Evolutionary conservation across 2,888 invertebrate genomes (phyloP).

Genomic region (Thecocarcelia acutangulata): DNA sequence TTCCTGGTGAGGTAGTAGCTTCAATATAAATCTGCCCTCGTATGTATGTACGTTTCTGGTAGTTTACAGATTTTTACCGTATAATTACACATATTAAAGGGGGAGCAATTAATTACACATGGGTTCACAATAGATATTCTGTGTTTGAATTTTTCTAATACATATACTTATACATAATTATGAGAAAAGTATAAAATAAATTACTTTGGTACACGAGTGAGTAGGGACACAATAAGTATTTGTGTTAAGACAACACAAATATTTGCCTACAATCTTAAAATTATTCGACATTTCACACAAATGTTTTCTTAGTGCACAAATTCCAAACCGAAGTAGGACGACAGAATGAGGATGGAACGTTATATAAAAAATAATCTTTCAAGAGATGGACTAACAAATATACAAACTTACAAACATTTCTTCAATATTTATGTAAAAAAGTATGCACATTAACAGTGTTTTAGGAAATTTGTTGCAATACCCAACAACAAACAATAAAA

Average conservation of each 20-base stretch:
- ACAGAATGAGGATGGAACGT: slow-evolving; percentile 13
- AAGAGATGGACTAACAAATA: slow-evolving; percentile 38
- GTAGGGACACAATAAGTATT: slow-evolving; percentile 48
- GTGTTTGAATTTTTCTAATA: slow-evolving; percentile 12
- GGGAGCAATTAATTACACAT: slow-evolving; percentile 26
- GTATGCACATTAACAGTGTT: slow-evolving; percentile 39
- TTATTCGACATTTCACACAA: slow-evolving; percentile 64
- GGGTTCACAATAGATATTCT: background rate
- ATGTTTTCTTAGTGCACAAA: slow-evolving; percentile 23
- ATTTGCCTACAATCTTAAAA: slow-evolving; percentile 57
- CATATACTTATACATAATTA: slow-evolving; percentile 1
- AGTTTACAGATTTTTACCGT: no score
- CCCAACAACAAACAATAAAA: slow-evolving; percentile 42
- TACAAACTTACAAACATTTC: background rate
- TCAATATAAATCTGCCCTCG: no score
- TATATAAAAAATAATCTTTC: slow-evolving; percentile 32
- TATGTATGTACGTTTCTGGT: no score
- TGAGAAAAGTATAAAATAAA: slow-evolving; percentile 50
- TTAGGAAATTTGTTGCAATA: slow-evolving; percentile 55
- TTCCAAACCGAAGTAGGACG: slow-evolving; percentile 24
- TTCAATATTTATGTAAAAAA: background rate
- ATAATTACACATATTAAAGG: background rate
- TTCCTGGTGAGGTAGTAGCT: no score
- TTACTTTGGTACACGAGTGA: slow-evolving; percentile 39
- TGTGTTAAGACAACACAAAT: slow-evolving; percentile 65